Conservation (phyloP, 2,888 invertebrate species). For the Luffia ferchaultella region DNA sequence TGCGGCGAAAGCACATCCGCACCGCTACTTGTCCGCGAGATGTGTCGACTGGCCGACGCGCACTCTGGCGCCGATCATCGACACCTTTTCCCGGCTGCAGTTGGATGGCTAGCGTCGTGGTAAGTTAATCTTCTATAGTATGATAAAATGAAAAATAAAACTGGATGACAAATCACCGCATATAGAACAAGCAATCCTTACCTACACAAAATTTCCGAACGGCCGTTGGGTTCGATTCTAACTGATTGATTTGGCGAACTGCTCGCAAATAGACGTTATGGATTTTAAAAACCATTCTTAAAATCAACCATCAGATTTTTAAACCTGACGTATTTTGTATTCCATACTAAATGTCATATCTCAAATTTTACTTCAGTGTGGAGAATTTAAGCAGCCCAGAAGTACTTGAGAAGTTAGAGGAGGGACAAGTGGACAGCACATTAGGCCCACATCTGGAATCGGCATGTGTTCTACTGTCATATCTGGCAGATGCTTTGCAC, state of each 20-base stretch:
- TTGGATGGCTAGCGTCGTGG: slow-evolving; percentile 82
- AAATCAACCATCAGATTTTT: no score
- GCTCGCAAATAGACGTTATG: no score
- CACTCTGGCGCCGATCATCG: slow-evolving; percentile 83
- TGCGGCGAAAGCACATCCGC: slow-evolving; percentile 48
- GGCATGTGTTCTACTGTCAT: slow-evolving; percentile 84
- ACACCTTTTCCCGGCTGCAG: slow-evolving; percentile 79
- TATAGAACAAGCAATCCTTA: no score
- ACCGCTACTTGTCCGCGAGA: slow-evolving; percentile 46
- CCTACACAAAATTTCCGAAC: no score
- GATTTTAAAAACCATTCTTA: no score
- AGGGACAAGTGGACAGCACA: slow-evolving; percentile 45
- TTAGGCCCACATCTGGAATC: slow-evolving; percentile 72
- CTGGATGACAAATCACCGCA: no score
- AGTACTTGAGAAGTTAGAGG: slow-evolving; percentile 49
- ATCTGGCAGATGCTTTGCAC: slow-evolving; percentile 76
- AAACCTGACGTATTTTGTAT: no score
- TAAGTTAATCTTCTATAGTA: no score
- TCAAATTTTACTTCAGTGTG: slow-evolving; percentile 37
- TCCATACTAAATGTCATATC: no score
- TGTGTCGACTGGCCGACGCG: slow-evolving; percentile 79
- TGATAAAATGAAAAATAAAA: no score
- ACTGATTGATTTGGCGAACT: no score
- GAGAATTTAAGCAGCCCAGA: slow-evolving; percentile 46
- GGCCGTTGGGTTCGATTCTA: no score